Evolutionary conservation across 2,888 invertebrate genomes (phyloP).

Genomic region (Orthonychiurus folsomi): DNA sequence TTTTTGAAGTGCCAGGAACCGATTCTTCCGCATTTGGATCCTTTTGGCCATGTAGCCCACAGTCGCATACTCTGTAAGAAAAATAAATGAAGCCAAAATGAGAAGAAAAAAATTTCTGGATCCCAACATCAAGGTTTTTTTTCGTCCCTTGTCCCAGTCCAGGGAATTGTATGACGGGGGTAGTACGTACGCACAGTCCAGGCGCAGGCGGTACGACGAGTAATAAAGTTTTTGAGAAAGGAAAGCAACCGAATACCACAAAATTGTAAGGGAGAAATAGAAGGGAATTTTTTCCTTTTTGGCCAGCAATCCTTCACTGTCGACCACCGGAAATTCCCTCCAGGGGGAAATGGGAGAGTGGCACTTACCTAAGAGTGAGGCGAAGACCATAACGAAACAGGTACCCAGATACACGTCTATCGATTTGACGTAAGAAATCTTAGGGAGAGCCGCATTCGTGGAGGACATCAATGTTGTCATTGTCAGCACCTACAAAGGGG

Average conservation of each 20-base stretch:
- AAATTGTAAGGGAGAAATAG: too few relatives aligned
- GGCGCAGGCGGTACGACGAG: too few relatives aligned
- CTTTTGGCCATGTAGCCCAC: conserved; percentile 97
- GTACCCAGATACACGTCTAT: conserved; percentile 96
- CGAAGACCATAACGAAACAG: conserved; percentile 98
- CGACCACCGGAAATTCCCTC: conserved; percentile 9
- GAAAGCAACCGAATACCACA: too few relatives aligned
- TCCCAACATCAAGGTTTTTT: background rate
- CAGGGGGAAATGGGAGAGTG: conserved; percentile 9
- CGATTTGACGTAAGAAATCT: conserved; percentile 95
- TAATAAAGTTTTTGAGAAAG: too few relatives aligned
- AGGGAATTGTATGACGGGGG: too few relatives aligned
- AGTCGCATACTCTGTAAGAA: conserved; percentile 81
- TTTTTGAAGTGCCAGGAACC: conserved; percentile 81
- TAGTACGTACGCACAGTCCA: too few relatives aligned
- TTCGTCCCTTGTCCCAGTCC: too few relatives aligned
- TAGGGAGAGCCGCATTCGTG: conserved; percentile 90
- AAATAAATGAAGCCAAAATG: conserved; percentile 22
- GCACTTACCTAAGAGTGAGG: conserved; percentile 80
- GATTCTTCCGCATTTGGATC: conserved; percentile 90
- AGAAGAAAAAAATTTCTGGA: too few relatives aligned
- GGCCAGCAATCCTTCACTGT: conserved; percentile 17
- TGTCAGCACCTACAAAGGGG: conserved; percentile 63
- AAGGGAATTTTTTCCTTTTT: background rate
- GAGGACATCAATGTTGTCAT: conserved; percentile 97